These are phyloP conservation scores for Psephotus haematonotus DNA, from an alignment of 2,113 vertebrate species.

Conservation along the genomic window DNA sequence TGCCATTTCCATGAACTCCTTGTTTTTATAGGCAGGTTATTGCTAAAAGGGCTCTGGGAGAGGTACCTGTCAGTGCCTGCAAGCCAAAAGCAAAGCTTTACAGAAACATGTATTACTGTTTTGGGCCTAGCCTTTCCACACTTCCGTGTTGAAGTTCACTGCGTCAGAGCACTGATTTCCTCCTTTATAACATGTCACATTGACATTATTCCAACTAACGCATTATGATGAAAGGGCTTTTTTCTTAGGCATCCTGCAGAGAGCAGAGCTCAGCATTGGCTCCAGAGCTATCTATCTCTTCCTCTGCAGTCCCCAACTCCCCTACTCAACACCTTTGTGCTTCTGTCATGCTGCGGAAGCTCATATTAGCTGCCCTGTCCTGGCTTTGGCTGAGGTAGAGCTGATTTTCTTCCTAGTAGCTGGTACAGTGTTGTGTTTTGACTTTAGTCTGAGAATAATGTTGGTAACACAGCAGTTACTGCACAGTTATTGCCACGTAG, in stretches of 20 bases:
- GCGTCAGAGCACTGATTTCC: background rate
- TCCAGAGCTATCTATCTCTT: background rate
- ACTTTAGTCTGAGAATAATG: background rate
- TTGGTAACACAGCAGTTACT: background rate
- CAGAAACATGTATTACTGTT: background rate
- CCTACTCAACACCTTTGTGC: background rate
- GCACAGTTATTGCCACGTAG: background rate
- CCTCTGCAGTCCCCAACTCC: background rate
- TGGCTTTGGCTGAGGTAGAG: background rate
- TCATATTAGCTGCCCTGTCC: conserved; percentile 1
- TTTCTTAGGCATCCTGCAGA: background rate
- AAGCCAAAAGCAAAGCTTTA: background rate
- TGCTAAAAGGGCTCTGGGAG: background rate
- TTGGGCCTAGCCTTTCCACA: background rate
- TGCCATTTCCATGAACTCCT: background rate
- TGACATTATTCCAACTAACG: background rate
- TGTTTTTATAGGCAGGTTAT: background rate
- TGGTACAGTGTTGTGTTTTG: background rate
- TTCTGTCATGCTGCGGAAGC: background rate
- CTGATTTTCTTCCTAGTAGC: background rate
- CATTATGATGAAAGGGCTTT: background rate
- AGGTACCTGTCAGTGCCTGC: background rate
- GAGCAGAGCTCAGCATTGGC: background rate
- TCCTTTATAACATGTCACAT: background rate
- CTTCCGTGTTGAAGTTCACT: background rate